A percentile compares a stretch with the other conserved stretches of the same genome.
These are phyloP conservation scores for Eufriesea mexicana DNA, from an alignment of 1,140 invertebrate species.

Conservation along the genomic window DNA sequence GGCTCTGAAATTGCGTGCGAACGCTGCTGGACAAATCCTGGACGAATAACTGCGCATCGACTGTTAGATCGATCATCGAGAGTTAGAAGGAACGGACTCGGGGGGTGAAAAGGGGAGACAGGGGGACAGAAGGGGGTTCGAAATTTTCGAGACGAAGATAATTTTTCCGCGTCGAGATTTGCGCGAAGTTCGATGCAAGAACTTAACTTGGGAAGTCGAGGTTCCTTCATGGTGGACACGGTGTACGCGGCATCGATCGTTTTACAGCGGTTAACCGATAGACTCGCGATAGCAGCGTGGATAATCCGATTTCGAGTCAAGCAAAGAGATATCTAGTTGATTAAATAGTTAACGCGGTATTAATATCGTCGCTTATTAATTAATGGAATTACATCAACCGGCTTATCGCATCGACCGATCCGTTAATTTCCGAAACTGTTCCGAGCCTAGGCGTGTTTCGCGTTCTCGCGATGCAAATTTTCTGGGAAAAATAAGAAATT, in stretches of 20 bases:
- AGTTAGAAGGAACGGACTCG: neutral
- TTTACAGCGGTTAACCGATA: too few species aligned
- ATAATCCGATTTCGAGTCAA: neutral
- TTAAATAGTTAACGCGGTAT: neutral
- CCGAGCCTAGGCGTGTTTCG: neutral
- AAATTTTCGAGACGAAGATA: neutral
- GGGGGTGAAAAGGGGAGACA: neutral
- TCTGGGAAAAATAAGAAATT: neutral
- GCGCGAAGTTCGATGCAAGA: neutral
- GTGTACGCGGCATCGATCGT: too few species aligned
- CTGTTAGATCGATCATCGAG: neutral
- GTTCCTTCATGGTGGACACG: too few species aligned
- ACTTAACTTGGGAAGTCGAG: neutral
- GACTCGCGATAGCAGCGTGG: too few species aligned
- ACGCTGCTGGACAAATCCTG: constrained; percentile 1
- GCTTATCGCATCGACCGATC: neutral
- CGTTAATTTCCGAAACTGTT: neutral
- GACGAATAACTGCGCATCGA: too few species aligned
- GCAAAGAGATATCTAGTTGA: neutral
- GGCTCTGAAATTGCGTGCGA: neutral
- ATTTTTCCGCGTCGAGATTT: neutral
- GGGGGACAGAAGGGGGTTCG: neutral
- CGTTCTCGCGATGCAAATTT: too few species aligned
- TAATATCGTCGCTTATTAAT: neutral
- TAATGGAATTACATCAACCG: neutral